phyloP scores from a whole-genome alignment of 1,140 invertebrate species.

The Coelopa frigida region DNA sequence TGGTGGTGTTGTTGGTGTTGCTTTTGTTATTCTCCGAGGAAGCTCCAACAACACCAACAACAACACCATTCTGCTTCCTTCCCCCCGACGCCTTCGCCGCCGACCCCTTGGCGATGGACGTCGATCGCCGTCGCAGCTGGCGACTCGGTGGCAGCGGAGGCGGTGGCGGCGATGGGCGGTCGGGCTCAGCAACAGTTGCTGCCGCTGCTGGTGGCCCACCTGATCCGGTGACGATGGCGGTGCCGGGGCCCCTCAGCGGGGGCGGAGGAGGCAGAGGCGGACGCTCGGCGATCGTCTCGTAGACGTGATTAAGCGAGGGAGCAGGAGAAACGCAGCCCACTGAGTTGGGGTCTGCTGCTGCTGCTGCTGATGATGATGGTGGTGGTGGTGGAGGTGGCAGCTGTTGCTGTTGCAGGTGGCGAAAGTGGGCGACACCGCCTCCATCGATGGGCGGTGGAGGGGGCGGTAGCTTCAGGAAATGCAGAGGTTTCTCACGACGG shows the following conservation, averaged over 20 bases:
- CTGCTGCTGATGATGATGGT: neutral
- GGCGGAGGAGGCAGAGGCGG: slow-evolving; percentile 12
- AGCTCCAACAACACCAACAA: no score
- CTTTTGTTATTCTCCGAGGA: no score
- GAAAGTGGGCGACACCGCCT: neutral
- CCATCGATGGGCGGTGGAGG: neutral
- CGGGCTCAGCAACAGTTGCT: no score
- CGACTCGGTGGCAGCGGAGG: slow-evolving; percentile 9
- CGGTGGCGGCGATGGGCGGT: neutral
- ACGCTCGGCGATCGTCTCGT: slow-evolving; percentile 16
- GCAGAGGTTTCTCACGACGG: slow-evolving; percentile 2
- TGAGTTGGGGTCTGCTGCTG: neutral
- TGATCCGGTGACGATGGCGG: neutral
- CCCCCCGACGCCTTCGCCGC: neutral
- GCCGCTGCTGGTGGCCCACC: neutral
- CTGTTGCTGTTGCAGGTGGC: neutral
- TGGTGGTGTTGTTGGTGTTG: no score
- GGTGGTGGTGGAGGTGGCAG: neutral
- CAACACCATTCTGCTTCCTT: no score
- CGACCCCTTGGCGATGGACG: neutral
- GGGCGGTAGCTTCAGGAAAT: slow-evolving; percentile 12
- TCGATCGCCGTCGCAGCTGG: neutral
- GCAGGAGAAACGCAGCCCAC: neutral
- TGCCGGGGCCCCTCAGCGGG: neutral
- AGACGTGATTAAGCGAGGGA: slow-evolving; percentile 16